Conservation (phyloP, 2,113 vertebrate genomes). For the Macquaria ambigua region DNA sequence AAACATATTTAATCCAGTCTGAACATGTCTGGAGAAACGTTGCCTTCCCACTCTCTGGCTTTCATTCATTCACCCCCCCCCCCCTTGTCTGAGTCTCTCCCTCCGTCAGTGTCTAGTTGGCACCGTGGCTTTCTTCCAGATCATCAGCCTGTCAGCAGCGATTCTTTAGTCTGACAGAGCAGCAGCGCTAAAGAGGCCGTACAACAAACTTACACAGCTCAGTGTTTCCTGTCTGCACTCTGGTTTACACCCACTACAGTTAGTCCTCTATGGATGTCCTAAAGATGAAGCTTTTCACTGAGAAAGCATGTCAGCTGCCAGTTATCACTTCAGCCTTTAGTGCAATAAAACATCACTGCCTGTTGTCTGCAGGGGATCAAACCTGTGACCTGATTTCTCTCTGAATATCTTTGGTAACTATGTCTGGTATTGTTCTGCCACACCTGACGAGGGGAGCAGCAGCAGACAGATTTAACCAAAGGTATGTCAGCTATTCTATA, state of each 20-base stretch:
- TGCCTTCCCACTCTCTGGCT: conserved; percentile 15
- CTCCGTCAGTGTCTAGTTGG: conserved; percentile 47
- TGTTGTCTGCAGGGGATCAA: conserved; percentile 1
- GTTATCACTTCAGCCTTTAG: background rate
- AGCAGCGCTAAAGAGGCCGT: conserved; percentile 17
- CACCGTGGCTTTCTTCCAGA: conserved; percentile 60
- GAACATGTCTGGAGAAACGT: conserved; percentile 54
- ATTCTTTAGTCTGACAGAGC: conserved; percentile 55
- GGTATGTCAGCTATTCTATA: background rate
- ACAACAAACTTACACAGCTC: conserved; percentile 38
- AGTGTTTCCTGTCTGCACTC: conserved; percentile 31
- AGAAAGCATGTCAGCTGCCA: conserved; percentile 13
- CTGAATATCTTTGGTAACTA: conserved; percentile 23
- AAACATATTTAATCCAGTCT: conserved; percentile 59
- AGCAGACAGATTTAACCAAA: conserved; percentile 15
- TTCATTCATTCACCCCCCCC: conserved; percentile 29
- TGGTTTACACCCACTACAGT: conserved; percentile 35
- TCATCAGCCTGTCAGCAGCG: conserved; percentile 55
- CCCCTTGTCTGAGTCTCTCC: conserved; percentile 35
- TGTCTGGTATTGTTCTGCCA: conserved; percentile 9
- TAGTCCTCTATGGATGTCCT: background rate
- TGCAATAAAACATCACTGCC: background rate
- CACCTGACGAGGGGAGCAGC: conserved; percentile 14
- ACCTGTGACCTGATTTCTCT: conserved; percentile 19
- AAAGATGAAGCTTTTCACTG: background rate